Evolutionary conservation across 1,140 invertebrate genomes (phyloP).

Genomic region (Aphidius gifuensis): DNA sequence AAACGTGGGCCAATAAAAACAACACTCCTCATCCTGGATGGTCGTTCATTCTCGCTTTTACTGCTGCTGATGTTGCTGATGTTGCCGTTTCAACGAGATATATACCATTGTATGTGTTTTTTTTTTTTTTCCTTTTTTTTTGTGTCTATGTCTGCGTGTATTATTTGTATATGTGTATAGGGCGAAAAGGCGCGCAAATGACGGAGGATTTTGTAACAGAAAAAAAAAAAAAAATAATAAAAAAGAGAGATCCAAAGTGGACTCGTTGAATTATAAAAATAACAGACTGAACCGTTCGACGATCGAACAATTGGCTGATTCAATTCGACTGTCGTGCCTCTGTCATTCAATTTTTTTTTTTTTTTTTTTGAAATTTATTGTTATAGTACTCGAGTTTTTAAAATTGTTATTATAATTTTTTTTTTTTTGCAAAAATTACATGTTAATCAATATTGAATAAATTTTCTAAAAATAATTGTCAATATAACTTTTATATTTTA

Average conservation of each 20-base stretch:
- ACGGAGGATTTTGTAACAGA: slow-evolving; percentile 27
- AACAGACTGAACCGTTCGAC: slow-evolving; percentile 37
- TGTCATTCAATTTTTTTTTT: slow-evolving; percentile 11
- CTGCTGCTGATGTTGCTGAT: background rate
- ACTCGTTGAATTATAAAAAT: slow-evolving; percentile 52
- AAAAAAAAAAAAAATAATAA: slow-evolving; percentile 25
- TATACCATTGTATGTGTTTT: too few species aligned
- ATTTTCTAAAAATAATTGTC: too few species aligned
- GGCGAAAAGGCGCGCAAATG: slow-evolving; percentile 20
- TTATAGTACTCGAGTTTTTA: background rate
- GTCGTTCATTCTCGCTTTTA: slow-evolving; percentile 16
- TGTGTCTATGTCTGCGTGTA: background rate
- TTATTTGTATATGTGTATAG: slow-evolving; percentile 16
- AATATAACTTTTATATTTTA: too few species aligned
- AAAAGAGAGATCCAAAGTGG: slow-evolving; percentile 30
- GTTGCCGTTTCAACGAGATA: too few species aligned
- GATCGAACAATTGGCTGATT: slow-evolving; percentile 50
- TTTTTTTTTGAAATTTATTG: background rate
- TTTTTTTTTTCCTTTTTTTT: too few species aligned
- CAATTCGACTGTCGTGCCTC: slow-evolving; percentile 32
- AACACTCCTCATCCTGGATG: slow-evolving; percentile 40
- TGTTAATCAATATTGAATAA: too few species aligned
- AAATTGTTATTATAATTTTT: background rate
- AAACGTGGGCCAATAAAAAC: slow-evolving; percentile 53
- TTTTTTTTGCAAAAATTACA: background rate